phyloP scores from a whole-genome alignment of 2,113 vertebrate genomes.

The Todiramphus saurophagus region DNA sequence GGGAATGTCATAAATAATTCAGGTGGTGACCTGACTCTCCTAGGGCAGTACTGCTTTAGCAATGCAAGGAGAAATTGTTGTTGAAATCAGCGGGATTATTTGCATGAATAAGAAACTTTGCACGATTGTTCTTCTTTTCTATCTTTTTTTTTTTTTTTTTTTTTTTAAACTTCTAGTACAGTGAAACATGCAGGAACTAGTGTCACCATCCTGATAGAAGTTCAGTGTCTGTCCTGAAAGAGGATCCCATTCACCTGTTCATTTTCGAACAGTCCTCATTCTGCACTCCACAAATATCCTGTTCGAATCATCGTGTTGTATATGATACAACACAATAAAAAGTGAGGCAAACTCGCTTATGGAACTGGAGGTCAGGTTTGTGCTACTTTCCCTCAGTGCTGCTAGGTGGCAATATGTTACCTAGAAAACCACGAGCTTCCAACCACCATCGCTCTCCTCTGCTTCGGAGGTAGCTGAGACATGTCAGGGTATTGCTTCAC shows the following conservation, averaged over 20 bases:
- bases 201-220: background rate
- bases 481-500: background rate
- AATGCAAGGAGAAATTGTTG: background rate
- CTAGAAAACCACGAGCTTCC: background rate
- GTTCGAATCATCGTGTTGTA: fast-evolving
- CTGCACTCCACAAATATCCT: background rate
- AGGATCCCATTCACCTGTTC: background rate
- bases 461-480: background rate
- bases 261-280: background rate
- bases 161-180: background rate
- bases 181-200: background rate
- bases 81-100: background rate
- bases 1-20: background rate
- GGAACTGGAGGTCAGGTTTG: background rate
- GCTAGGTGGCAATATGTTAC: conserved; percentile 65
- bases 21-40: background rate
- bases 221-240: background rate
- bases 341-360: background rate
- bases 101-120: background rate
- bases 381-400: background rate
- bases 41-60: background rate
- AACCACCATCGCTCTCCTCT: background rate
- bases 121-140: background rate
- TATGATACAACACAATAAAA: background rate
- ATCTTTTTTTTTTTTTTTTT: background rate